These are phyloP conservation scores for Thaumatotibia leucotreta DNA, from an alignment of 1,140 invertebrate species.

Conservation along the genomic window DNA sequence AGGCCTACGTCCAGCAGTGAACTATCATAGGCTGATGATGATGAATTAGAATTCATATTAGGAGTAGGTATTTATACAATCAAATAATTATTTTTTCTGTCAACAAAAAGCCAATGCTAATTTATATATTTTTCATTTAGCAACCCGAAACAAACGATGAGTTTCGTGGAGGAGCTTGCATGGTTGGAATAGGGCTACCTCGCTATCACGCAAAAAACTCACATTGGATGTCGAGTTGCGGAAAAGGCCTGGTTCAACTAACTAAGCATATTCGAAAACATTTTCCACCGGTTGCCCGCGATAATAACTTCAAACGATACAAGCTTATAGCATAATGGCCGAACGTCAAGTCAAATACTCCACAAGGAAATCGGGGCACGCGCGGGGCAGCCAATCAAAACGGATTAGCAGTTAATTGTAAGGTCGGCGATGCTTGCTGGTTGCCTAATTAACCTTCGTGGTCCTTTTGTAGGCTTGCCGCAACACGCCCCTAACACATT, in stretches of 20 bases:
- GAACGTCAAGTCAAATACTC: neutral
- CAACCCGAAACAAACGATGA: too few relatives aligned
- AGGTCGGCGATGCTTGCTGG: conserved; percentile 23
- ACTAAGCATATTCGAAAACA: neutral
- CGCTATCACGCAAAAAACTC: too few relatives aligned
- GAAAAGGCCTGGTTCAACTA: neutral
- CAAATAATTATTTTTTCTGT: too few relatives aligned
- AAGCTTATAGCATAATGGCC: neutral
- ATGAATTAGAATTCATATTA: too few relatives aligned
- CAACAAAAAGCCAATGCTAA: too few relatives aligned
- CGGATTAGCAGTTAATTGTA: conserved; percentile 6
- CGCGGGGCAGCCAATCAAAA: neutral
- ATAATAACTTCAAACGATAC: neutral
- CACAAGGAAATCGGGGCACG: neutral
- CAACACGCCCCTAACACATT: conserved; percentile 2
- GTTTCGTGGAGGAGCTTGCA: too few relatives aligned
- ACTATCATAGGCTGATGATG: too few relatives aligned
- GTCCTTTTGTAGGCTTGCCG: conserved; percentile 39
- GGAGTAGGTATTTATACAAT: too few relatives aligned
- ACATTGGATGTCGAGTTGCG: too few relatives aligned
- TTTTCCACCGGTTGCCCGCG: neutral
- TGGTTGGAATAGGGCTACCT: too few relatives aligned
- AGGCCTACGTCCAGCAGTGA: too few relatives aligned
- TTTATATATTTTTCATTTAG: too few relatives aligned
- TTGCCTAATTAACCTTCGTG: conserved; percentile 61